Base-by-base conservation (phyloP, 2,113 vertebrate species). In the Plecturocebus donacophilus region DNA sequence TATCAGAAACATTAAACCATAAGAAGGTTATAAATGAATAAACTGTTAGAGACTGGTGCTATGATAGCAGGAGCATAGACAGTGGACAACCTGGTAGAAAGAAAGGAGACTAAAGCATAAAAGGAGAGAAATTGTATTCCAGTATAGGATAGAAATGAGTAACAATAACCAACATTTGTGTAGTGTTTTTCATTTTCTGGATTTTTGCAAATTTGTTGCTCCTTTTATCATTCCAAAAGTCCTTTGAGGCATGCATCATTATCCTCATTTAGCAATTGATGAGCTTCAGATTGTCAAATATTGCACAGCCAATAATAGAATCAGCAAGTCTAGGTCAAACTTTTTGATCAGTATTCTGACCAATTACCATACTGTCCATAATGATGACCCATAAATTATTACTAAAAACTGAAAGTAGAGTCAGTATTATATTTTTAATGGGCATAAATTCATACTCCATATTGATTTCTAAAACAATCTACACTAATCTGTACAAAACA, bases 381-480 rank as follows among this genome's bases (percentile, higher is more conserved):
- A 93, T 77, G 30, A 52, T 85, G 45, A 89, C 20, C 7, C 71
- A 73, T 16, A 96, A 47, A 56, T 30, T 93, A 38, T 91, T 89
- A 87, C 16, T 27, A 58, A 82, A 90, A 96, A 45, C 30, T 91
- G 3, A 89, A 79, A 77, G 56, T 79, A 5, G 4, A 77, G n/a
- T 49, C 45, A 93, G 73, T 93, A 58, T 56, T 66, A 35, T 38
- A 49, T 95, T 40, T 35, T 86, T 82, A 87, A n/a, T 89, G 38
- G 52, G 38, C 35, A 93, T 71, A 61, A 94, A 79, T 91, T 23
- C 38, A 56, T 71, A 82, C 14, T 77, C 77, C 35, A 93, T 93
- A 85, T 30, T 93, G 20, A 89, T 86, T 93, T 93, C 45, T 93
- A 73, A 94, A 90, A 77, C 0, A 32, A 91, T 80, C 3, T 96